A percentile compares a stretch with the other conserved stretches of the same genome.
These are phyloP conservation scores for Gasterosteus aculeatus DNA, from an alignment of 2,113 vertebrate genomes.

Conservation along the genomic window DNA sequence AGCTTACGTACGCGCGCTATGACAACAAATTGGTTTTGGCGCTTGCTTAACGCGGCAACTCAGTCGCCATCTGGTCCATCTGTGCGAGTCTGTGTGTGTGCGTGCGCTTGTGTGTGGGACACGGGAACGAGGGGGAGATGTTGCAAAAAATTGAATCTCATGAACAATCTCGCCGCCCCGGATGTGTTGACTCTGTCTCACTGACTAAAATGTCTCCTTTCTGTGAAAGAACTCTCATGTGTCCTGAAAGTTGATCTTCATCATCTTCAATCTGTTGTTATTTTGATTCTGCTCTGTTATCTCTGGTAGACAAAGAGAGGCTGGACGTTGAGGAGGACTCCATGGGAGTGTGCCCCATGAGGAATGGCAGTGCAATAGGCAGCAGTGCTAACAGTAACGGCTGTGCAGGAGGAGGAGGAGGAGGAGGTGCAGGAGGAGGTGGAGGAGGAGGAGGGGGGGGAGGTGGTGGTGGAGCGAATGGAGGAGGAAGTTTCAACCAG, in stretches of 20 bases:
- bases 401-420: slow-evolving; percentile 52
- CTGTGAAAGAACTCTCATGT: background rate
- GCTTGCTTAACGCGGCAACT: slow-evolving; percentile 60
- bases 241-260: background rate
- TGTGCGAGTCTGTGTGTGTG: slow-evolving; percentile 55
- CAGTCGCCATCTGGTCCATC: slow-evolving; percentile 73
- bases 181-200: slow-evolving; percentile 7
- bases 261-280: slow-evolving; percentile 7
- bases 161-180: slow-evolving; percentile 31
- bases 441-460: slow-evolving; percentile 52
- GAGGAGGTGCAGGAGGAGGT: slow-evolving; percentile 5
- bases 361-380: slow-evolving; percentile 63
- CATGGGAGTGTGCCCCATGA: slow-evolving; percentile 72
- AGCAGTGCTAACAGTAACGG: slow-evolving; percentile 54
- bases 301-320: slow-evolving; percentile 76
- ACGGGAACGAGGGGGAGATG: slow-evolving; percentile 3
- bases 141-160: slow-evolving; percentile 24
- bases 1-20: slow-evolving; percentile 50
- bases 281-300: slow-evolving; percentile 23
- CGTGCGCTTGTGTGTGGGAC: slow-evolving; percentile 26
- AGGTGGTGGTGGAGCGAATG: slow-evolving; percentile 30
- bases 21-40: slow-evolving; percentile 56
- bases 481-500: slow-evolving; percentile 74
- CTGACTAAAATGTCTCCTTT: background rate
- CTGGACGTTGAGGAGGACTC: slow-evolving; percentile 80